Base-by-base conservation (phyloP, 2,888 invertebrate species). In the Piscicola geometra region DNA sequence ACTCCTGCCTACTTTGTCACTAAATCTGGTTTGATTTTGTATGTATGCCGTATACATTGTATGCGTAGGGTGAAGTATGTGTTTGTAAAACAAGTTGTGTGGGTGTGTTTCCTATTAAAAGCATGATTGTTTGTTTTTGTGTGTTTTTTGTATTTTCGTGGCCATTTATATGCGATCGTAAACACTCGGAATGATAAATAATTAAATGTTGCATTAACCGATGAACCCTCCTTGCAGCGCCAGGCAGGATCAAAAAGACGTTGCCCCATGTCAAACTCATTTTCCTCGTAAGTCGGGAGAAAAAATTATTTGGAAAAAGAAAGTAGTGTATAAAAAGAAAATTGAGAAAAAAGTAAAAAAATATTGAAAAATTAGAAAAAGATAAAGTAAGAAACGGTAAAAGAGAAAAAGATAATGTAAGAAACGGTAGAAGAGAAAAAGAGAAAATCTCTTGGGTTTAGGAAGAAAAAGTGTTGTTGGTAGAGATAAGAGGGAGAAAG, bases 1-100 rank as follows among this genome's bases (percentile, higher is more conserved):
- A 96, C 94, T 81, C 98, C 98, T 2, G 94, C 94, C 82, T 98
- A 98, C 87, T 98, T 98, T 87, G 93, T 96, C 69, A 94, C 94
- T 76, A 92, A 93, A n/a, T 92, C 93, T 89, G 96, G 50, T 35
- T 2, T 21, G 32, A 36, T 3, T 47, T 9, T 71, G 36, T 47
- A 36, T 71, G 69, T 33, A 28, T 21, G 64, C 21, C 5, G 5
- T 5, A 12, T 3, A 12, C 9, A 12, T 3, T 64, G 30, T 21
- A 21, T 64, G 64, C 30, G 30, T 64, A n/a, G 5, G 30, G 5
- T 5, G 5, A 21, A 12, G 64, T 64, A 21, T 64, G 64, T 64
- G 30, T 64, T 5, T 64, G 30, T 30, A n/a, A 12, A 21, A 5
- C 9, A 12, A 21, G 3, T 5, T 64, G 30, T 64, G 64, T 64